These are phyloP conservation scores for Danio kyathit DNA, from an alignment of 2,797 vertebrate genomes.

Conservation along the genomic window DNA sequence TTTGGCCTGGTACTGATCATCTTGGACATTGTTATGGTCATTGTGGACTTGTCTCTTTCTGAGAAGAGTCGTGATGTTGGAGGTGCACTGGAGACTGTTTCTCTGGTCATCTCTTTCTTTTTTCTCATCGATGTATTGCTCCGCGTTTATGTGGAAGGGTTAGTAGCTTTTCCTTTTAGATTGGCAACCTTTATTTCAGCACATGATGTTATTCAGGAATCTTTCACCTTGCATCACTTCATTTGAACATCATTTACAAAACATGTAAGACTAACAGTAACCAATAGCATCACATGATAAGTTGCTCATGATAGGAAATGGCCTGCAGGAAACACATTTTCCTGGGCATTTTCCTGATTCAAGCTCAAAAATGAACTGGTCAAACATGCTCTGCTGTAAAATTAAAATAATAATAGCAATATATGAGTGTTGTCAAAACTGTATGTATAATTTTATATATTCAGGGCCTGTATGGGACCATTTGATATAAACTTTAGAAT, in stretches of 20 bases:
- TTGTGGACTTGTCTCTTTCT: conserved; percentile 80
- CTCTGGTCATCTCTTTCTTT: conserved; percentile 89
- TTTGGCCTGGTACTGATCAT: conserved; percentile 90
- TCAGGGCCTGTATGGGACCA: not conserved
- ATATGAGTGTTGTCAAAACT: not conserved
- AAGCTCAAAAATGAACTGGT: not conserved
- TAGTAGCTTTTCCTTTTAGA: conserved; percentile 64
- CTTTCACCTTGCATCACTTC: not conserved
- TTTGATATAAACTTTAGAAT: too few species aligned
- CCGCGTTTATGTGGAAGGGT: conserved; percentile 90
- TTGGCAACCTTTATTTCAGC: not conserved
- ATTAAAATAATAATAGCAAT: not conserved
- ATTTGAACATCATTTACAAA: not conserved
- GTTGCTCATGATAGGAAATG: conserved; percentile 14
- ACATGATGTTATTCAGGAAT: not conserved
- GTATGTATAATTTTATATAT: not conserved
- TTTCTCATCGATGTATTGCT: conserved; percentile 90
- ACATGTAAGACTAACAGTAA: not conserved
- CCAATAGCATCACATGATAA: not conserved
- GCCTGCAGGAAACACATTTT: conserved; percentile 35
- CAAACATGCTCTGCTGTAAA: not conserved
- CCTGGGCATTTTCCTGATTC: not conserved
- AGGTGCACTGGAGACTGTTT: conserved; percentile 76
- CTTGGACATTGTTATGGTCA: conserved; percentile 86
- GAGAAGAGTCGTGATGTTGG: conserved; percentile 63